Evolutionary conservation across 30 jellyfish, hydroid and myxozoan species (phyloP).

Genomic region (Cassiopea andromeda): DNA sequence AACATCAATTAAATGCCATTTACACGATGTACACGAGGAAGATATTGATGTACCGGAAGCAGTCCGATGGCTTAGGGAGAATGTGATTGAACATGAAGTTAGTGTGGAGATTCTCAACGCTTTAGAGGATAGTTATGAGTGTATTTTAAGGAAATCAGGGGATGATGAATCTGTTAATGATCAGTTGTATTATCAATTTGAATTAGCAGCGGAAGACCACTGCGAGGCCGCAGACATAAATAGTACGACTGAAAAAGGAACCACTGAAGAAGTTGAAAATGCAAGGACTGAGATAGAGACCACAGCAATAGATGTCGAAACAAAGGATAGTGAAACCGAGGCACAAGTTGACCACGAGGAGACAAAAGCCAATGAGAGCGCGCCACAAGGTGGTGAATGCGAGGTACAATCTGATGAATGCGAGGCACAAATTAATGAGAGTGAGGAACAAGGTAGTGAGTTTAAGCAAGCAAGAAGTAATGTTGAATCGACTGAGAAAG

Average conservation of each 20-base stretch:
- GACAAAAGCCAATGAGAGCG: too few relatives aligned
- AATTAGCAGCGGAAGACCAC: constrained; percentile 19
- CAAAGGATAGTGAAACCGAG: too few relatives aligned
- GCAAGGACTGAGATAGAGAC: neutral
- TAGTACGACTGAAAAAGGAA: neutral
- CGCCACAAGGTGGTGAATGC: too few relatives aligned
- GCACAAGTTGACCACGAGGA: too few relatives aligned
- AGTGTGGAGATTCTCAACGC: constrained; percentile 54
- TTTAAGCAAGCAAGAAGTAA: neutral
- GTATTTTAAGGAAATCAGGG: constrained; percentile 39
- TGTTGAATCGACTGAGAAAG: neutral
- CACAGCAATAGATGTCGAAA: too few relatives aligned
- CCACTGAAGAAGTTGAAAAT: neutral
- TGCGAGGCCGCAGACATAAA: neutral
- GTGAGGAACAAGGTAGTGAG: neutral
- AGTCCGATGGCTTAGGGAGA: constrained; percentile 57
- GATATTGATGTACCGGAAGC: constrained; percentile 64
- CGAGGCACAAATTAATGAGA: neutral
- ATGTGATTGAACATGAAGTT: constrained; percentile 52
- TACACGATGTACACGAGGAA: constrained; percentile 49
- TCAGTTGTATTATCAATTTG: constrained; percentile 69
- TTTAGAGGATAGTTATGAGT: constrained; percentile 26
- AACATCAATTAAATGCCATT: constrained; percentile 45
- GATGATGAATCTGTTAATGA: constrained; percentile 63
- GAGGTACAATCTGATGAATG: neutral